A percentile compares a stretch with the other conserved stretches of the same genome.
phyloP scores from a whole-genome alignment of 2,888 invertebrate genomes.

The Vesta saturnalis region DNA sequence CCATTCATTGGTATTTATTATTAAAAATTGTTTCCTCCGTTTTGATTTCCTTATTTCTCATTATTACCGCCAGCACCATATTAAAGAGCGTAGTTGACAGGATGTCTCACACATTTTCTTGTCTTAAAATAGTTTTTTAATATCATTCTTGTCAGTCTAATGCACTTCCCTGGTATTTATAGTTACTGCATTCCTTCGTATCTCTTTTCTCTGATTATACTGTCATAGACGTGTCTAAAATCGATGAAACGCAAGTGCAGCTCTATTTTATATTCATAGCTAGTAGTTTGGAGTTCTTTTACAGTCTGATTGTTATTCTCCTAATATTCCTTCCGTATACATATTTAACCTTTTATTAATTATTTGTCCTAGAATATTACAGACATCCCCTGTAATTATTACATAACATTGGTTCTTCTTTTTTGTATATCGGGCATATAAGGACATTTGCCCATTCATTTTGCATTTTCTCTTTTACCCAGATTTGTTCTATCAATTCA shows the following conservation, averaged over 20 bases:
- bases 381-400: background rate
- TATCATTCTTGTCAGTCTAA: background rate
- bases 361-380: background rate
- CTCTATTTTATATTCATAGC: background rate
- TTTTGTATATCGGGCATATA: too few relatives aligned
- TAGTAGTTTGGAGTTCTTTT: background rate
- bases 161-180: background rate
- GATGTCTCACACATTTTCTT: background rate
- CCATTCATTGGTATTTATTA: conserved; percentile 6
- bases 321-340: too few relatives aligned
- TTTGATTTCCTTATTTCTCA: too few relatives aligned
- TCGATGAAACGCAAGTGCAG: background rate
- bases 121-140: background rate
- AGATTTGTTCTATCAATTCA: background rate
- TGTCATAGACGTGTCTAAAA: background rate
- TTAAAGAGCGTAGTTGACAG: background rate
- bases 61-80: background rate
- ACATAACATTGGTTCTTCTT: background rate
- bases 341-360: background rate
- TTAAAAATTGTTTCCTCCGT: too few relatives aligned
- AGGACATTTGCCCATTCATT: background rate
- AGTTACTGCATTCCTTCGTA: background rate
- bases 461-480: background rate
- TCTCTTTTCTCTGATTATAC: background rate
- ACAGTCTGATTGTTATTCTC: background rate